These are phyloP conservation scores for Phengaris arion DNA, from an alignment of 2,888 invertebrate genomes.

Conservation along the genomic window DNA sequence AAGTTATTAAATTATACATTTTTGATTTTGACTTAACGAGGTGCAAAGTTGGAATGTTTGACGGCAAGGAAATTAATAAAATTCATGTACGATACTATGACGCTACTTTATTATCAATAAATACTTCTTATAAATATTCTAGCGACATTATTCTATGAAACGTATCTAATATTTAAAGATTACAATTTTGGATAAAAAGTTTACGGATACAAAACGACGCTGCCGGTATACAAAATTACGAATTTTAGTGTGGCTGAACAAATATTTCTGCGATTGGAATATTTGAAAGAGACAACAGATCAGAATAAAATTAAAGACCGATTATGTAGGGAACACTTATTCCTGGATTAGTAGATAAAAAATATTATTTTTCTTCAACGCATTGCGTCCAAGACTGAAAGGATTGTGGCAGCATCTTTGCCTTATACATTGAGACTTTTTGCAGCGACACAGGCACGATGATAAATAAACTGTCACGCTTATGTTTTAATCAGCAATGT, in stretches of 20 bases:
- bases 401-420: background rate
- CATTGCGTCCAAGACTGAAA: too few relatives aligned
- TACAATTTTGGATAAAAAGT: background rate
- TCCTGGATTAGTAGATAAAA: too few relatives aligned
- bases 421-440: background rate
- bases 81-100: background rate
- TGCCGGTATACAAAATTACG: background rate
- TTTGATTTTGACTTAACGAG: conserved; percentile 1
- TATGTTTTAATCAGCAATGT: background rate
- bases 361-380: too few relatives aligned
- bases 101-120: background rate
- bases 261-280: background rate
- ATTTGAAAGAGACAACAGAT: background rate
- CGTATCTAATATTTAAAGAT: conserved; percentile 14
- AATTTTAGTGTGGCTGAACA: background rate
- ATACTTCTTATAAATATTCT: conserved; percentile 8
- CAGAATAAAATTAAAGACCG: too few relatives aligned
- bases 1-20: background rate
- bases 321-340: background rate
- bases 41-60: conserved; percentile 1
- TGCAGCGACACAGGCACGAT: background rate
- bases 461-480: background rate
- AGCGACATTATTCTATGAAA: conserved; percentile 2
- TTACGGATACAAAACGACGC: conserved; percentile 3
- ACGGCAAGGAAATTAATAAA: background rate